Evolutionary conservation across 1,140 invertebrate genomes (phyloP), one percentile per base, ranked within the genome.

Genomic region (Eciton burchellii): DNA sequence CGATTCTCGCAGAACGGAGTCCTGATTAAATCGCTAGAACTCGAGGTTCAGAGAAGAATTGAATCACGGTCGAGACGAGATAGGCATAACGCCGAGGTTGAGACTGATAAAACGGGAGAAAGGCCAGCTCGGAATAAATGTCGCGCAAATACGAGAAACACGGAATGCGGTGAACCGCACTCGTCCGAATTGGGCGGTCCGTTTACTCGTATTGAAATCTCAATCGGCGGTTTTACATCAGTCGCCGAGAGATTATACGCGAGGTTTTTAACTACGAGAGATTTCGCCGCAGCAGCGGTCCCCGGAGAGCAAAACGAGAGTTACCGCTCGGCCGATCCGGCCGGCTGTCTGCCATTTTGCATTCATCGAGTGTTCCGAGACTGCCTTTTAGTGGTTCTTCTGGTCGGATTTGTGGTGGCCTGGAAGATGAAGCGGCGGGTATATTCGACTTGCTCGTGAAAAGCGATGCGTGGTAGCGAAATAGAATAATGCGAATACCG

Each of bases 311-410:
- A 29, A 41, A 4, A 24, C n/a, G 47, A 62, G 65, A 29, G 56
- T 79, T 79, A 70, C 60, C 59, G 41, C 29, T 56, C 21, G 16
- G 8, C 12, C 62, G 45, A 52, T 43, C 29, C 43, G 16, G 6
- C 19, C 14, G 3, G 4, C 9, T 14, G 62, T 56, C 12, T 29
- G 19, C 41, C 35, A 68, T 79, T 79, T 70, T 62, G 49, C 63
- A 79, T 79, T 79, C 47, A 52, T 79, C 49, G 29, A 29, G 29
- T 29, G 35, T 68, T 21, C 49, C 49, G 24, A 79, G 56, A 79
- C 60, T 49, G 35, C 63, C 56, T 79, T 79, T 79, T 70, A 79
- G 65, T 70, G 63, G 74, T 49, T 56, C 65, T 70, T 68, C 54
- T 63, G 63, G 73, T 65, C 35, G 59, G 52, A 79, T 79, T 79